These are phyloP conservation scores for Bombyx huttoni DNA, from an alignment of 2,888 invertebrate species.

Conservation along the genomic window DNA sequence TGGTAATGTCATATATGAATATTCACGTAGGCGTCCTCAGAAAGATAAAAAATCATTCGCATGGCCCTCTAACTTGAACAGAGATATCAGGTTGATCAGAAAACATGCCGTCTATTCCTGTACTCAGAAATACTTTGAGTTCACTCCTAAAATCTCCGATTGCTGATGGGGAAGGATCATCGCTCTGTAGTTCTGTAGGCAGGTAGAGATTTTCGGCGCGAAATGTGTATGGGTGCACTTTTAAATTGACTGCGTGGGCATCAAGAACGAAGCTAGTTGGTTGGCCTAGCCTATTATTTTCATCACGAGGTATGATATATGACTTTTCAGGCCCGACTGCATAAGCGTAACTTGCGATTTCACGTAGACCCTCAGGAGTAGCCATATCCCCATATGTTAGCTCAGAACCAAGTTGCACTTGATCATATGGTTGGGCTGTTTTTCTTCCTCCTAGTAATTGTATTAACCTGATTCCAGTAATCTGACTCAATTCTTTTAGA, in stretches of 20 bases:
- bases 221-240: slow-evolving; percentile 59
- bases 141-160: slow-evolving; percentile 44
- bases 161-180: slow-evolving; percentile 23
- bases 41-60: slow-evolving; percentile 8
- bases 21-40: not conserved
- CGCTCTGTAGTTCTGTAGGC: slow-evolving; percentile 40
- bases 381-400: slow-evolving; percentile 53
- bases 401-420: slow-evolving; percentile 26
- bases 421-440: slow-evolving; percentile 39
- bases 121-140: slow-evolving; percentile 32
- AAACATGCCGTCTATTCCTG: slow-evolving; percentile 57
- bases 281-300: slow-evolving; percentile 29
- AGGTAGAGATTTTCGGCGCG: slow-evolving; percentile 48
- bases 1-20: not conserved
- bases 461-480: slow-evolving; percentile 45
- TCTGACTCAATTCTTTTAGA: slow-evolving; percentile 40
- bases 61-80: slow-evolving; percentile 28
- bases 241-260: slow-evolving; percentile 48
- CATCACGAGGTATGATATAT: slow-evolving; percentile 46
- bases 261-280: slow-evolving; percentile 41
- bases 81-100: slow-evolving; percentile 53
- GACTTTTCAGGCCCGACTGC: slow-evolving; percentile 55
- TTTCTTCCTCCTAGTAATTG: slow-evolving; percentile 31
- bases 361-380: slow-evolving; percentile 41
- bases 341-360: slow-evolving; percentile 50